Evolutionary conservation across 2,113 vertebrate species (phyloP), one percentile per base, ranked within the genome.

Genomic region (Cricetomys ansorgei): DNA sequence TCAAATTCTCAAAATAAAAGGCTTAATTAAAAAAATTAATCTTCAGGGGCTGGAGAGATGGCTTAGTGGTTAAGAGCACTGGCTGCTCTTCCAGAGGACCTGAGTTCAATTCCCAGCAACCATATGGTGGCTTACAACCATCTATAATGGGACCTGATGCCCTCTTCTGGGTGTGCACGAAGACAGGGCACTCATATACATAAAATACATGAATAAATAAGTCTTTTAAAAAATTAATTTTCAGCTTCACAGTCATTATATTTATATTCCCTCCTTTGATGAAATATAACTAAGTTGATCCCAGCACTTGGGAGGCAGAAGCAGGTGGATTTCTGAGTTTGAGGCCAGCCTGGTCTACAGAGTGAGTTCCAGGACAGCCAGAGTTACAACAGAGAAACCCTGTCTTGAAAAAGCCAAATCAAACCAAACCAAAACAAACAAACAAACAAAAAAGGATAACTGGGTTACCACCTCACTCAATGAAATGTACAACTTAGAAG

Each of bases 1-100:
- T 88, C 92, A 0, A 53, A 88, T 72, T 31, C 81, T 96, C 85
- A 90, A 96, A 96, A 91, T 83, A 89, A 72, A 95, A 92, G 59
- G 23, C 45, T 93, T 87, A 48, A 83, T 43, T 83, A 29, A 83
- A 59, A 59, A 59, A 19, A 59, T 17, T 57, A 57, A 57, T 10
- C n/a, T n/a, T n/a, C n/a, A n/a, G n/a, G n/a, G n/a, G n/a, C n/a
- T n/a, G n/a, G n/a, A n/a, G n/a, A n/a, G n/a, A n/a, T n/a, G n/a
- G n/a, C n/a, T n/a, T n/a, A n/a, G n/a, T n/a, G n/a, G n/a, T n/a
- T n/a, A n/a, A n/a, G n/a, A n/a, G n/a, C n/a, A n/a, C n/a, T n/a
- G n/a, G n/a, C n/a, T n/a, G n/a, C n/a, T n/a, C n/a, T n/a, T n/a
- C n/a, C n/a, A n/a, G n/a, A n/a, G n/a, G n/a, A n/a, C n/a, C n/a